phyloP scores from a whole-genome alignment of 2,113 vertebrate species.

The Turdus rufiventris region DNA sequence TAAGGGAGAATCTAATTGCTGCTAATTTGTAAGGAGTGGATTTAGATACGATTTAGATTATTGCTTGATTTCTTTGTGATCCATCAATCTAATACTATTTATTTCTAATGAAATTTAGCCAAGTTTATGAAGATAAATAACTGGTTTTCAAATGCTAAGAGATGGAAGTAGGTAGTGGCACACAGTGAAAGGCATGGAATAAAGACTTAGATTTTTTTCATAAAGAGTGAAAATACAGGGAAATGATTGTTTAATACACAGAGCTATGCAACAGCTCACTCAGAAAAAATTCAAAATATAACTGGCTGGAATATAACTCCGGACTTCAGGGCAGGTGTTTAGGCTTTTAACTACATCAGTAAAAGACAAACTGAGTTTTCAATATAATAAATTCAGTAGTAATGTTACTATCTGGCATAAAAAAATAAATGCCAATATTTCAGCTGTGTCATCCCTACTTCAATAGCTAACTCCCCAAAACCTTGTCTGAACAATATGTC shows the following conservation, averaged over 20 bases:
- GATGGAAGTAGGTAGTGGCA: neutral
- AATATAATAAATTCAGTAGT: neutral
- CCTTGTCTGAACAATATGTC: neutral
- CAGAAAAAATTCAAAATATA: neutral
- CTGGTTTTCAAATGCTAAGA: neutral
- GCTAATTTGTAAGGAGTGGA: neutral
- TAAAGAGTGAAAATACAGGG: neutral
- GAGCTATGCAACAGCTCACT: neutral
- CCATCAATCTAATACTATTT: neutral
- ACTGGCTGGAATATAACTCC: neutral
- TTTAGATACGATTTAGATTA: neutral
- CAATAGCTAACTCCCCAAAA: neutral
- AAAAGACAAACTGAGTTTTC: neutral
- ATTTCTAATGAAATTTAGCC: neutral
- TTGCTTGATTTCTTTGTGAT: neutral
- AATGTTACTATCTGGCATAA: neutral
- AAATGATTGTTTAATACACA: neutral
- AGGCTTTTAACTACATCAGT: neutral
- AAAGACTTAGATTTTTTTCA: neutral
- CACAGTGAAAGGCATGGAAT: neutral
- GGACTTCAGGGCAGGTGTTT: neutral
- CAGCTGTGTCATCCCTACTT: neutral
- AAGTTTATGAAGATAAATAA: neutral
- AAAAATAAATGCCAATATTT: neutral
- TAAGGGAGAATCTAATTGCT: neutral